Evolutionary conservation across 2,113 vertebrate genomes (phyloP).

Genomic region (Anolis carolinensis): DNA sequence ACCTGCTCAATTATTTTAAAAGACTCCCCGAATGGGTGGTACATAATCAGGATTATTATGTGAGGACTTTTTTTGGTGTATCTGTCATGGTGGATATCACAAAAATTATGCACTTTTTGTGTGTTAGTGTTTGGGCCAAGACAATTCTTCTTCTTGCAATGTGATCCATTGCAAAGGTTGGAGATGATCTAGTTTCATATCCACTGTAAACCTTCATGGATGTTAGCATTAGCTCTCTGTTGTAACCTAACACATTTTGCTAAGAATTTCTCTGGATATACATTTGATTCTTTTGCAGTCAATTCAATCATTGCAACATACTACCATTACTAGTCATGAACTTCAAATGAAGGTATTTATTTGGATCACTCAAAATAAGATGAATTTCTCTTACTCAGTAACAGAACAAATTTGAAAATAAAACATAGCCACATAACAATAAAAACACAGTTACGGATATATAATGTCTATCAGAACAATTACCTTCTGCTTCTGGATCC

Average conservation of each 20-base stretch:
- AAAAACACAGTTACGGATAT: too few relatives aligned
- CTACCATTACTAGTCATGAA: neutral
- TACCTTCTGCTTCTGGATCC: slow-evolving; percentile 92
- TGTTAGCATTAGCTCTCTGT: neutral
- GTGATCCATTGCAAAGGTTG: too few relatives aligned
- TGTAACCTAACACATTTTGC: neutral
- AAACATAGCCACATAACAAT: neutral
- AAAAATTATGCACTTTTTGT: too few relatives aligned
- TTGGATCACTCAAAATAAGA: neutral
- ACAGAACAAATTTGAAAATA: neutral
- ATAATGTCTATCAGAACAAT: slow-evolving; percentile 15
- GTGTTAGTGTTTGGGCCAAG: too few relatives aligned
- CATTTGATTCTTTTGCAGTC: neutral
- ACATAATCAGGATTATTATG: too few relatives aligned
- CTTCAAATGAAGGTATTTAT: neutral
- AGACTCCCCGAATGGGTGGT: too few relatives aligned
- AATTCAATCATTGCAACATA: neutral
- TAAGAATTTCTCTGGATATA: neutral
- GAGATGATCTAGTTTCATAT: neutral
- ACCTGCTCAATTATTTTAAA: too few relatives aligned
- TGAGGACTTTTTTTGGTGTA: too few relatives aligned
- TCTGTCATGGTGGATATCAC: too few relatives aligned
- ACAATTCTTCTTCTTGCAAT: too few relatives aligned
- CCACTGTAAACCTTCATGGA: neutral
- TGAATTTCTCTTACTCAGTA: neutral